Percentiles rank a stretch among this genome's conserved stretches.
These are phyloP conservation scores for Burhinus bistriatus DNA, from an alignment of 2,113 vertebrate species.

Conservation along the genomic window DNA sequence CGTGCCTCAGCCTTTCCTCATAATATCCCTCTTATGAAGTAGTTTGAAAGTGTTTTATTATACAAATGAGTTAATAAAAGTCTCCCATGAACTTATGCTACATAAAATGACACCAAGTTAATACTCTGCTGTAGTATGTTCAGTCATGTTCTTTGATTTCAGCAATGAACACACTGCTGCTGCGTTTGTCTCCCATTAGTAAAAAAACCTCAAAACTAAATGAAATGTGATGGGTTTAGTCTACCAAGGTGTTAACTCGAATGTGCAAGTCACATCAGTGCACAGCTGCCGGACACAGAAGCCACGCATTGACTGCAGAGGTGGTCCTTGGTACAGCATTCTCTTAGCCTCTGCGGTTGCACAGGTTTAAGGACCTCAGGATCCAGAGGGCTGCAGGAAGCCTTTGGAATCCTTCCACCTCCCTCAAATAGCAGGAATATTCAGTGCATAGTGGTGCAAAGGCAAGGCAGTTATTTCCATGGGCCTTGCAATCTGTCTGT, in stretches of 20 bases:
- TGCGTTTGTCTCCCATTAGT: neutral
- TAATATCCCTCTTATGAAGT: neutral
- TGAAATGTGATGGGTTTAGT: neutral
- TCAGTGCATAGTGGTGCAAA: neutral
- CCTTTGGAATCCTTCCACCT: neutral
- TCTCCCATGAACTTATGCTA: neutral
- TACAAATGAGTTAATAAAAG: neutral
- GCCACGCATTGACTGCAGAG: rapidly evolving
- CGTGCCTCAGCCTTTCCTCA: too few relatives aligned
- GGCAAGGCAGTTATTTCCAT: neutral
- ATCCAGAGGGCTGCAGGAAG: neutral
- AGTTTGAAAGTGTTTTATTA: neutral
- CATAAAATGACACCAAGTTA: neutral
- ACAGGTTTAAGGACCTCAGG: neutral
- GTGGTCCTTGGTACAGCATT: rapidly evolving
- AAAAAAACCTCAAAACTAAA: neutral
- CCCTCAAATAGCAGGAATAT: neutral
- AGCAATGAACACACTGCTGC: neutral
- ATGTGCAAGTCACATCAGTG: rapidly evolving
- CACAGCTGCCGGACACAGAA: neutral
- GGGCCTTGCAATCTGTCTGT: neutral
- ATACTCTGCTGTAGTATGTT: neutral
- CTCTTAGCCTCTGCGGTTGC: neutral
- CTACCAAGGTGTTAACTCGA: neutral
- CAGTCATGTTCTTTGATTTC: neutral